These are phyloP conservation scores for Pangasius djambal DNA, from an alignment of 2,797 vertebrate species.

Conservation along the genomic window DNA sequence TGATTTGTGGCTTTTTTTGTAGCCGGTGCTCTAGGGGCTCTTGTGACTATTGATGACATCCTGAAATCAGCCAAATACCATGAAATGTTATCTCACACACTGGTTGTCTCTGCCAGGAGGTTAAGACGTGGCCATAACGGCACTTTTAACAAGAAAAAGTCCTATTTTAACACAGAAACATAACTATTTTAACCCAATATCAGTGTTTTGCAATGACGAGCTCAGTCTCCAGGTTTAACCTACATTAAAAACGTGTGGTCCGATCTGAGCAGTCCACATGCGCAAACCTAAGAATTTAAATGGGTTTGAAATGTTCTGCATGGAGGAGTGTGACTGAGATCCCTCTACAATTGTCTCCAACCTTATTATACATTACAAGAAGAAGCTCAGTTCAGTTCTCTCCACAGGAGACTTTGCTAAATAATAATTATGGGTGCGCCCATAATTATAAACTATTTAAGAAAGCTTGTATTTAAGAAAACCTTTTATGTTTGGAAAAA, in stretches of 20 bases:
- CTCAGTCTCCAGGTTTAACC: not conserved
- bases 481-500: not conserved
- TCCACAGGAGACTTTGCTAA: not conserved
- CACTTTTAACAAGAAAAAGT: not conserved
- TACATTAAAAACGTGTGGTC: not conserved
- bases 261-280: not conserved
- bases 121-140: not conserved
- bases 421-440: not conserved
- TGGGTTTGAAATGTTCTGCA: not conserved
- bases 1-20: not conserved
- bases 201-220: not conserved
- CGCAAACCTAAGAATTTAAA: not conserved
- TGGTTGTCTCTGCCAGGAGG: not conserved
- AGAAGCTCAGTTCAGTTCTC: not conserved
- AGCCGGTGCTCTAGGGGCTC: not conserved
- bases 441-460: not conserved
- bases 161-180: not conserved
- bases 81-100: not conserved
- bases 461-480: not conserved
- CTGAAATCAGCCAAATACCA: not conserved
- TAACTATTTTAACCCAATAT: not conserved
- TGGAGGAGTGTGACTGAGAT: not conserved
- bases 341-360: not conserved
- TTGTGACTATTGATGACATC: not conserved
- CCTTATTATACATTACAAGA: not conserved